phyloP scores from a whole-genome alignment of 2,888 invertebrate genomes.

The Platycheirus albimanus region DNA sequence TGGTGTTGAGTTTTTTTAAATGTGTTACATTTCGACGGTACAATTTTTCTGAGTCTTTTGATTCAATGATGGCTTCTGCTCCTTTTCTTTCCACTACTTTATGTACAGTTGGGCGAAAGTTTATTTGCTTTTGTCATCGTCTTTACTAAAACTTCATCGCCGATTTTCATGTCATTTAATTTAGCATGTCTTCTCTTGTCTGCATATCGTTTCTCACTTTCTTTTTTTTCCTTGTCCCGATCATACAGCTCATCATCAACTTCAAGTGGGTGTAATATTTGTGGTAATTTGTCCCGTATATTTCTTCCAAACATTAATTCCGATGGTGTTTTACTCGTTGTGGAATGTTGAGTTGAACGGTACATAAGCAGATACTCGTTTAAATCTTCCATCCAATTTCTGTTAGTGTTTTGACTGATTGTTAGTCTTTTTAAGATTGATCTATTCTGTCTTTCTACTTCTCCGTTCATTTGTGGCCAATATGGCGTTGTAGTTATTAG shows the following conservation, averaged over 20 bases:
- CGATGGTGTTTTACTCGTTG: constrained; percentile 75
- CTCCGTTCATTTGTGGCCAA: constrained; percentile 76
- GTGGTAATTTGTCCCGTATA: constrained; percentile 74
- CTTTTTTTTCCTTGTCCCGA: constrained; percentile 31
- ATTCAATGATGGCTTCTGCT: background rate
- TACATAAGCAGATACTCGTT: constrained; percentile 55
- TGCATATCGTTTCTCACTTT: constrained; percentile 26
- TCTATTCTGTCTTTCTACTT: constrained; percentile 76
- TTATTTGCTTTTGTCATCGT: constrained; percentile 3
- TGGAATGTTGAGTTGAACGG: constrained; percentile 75
- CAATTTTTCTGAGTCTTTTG: background rate
- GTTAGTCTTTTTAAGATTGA: constrained; percentile 75
- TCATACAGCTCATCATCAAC: constrained; percentile 33
- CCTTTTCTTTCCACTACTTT: constrained; percentile 4
- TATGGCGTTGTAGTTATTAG: constrained; percentile 72
- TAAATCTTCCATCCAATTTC: too few relatives aligned
- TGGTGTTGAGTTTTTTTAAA: background rate
- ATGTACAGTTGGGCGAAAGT: constrained; percentile 5
- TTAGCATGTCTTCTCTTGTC: constrained; percentile 33
- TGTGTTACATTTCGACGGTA: background rate
- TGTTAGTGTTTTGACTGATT: constrained; percentile 63
- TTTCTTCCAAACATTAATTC: constrained; percentile 74
- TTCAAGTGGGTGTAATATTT: constrained; percentile 23
- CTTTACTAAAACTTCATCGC: constrained; percentile 24
- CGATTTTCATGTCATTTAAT: constrained; percentile 7